Base-by-base conservation (phyloP, 2,797 vertebrate genomes). In the Pelodytes ibericus region DNA sequence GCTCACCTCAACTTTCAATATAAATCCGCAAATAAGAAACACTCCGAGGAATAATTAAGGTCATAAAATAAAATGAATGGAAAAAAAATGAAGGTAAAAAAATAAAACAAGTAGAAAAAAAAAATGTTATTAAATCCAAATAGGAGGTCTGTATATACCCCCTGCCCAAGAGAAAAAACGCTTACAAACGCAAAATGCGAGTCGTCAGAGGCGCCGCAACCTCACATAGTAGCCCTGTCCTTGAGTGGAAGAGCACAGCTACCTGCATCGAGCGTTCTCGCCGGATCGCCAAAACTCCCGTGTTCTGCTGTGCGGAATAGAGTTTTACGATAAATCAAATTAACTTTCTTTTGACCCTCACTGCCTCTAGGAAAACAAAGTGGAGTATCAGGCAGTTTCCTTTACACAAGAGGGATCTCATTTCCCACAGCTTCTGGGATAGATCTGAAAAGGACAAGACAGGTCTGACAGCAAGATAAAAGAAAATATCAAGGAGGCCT, bases 401-500 rank as follows among this genome's bases (percentile, higher is more conserved):
- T 49, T 20, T 49, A 71, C 68, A 58, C 68, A 3, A 51, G 75
- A 71, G 75, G 60, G 74, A 58, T 77, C 29, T 57, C 68, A 36
- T 59, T 77, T 71, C 75, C 67, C 68, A 59, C 36, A 36, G 61
- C 75, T 31, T n/a, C 68, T 27, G 72, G 58, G 75, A 77, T 65
- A 71, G 60, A 71, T 77, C 68, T 77, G 75, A 71, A 71, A 77
- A 18, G 61, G 68, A 77, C 75, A 71, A 77, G 68, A 72, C 51
- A 64, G 59, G 75, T 47, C 75, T 71, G 68, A 71, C 75, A 77
- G 75, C 60, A 27, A 71, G 75, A 77, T 77, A 77, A 77, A 77
- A 71, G 75, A 64, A 77, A 71, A 71, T 71, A 77, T 71, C 75
- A 71, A 65, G 68, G 30, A 77, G 75, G 75, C 49, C 67, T 61